These are phyloP conservation scores for Noctua pronuba DNA, from an alignment of 2,888 invertebrate genomes.

Conservation along the genomic window DNA sequence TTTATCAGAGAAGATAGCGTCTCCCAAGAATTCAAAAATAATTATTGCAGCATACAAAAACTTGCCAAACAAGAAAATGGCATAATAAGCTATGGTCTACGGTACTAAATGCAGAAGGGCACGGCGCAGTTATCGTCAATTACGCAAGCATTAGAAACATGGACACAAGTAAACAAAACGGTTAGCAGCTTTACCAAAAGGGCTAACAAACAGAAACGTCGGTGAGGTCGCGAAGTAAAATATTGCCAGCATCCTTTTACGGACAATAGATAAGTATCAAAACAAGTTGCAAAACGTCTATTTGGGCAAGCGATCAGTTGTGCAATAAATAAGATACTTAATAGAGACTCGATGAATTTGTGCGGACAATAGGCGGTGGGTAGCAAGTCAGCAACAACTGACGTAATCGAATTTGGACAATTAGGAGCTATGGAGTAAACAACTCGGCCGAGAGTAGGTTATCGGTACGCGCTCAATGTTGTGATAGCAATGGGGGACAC, in stretches of 20 bases:
- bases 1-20: constrained; percentile 62
- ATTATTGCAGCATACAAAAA: constrained; percentile 46
- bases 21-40: constrained; percentile 45
- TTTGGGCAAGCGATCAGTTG: constrained; percentile 68
- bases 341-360: constrained; percentile 69
- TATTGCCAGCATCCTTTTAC: constrained; percentile 66
- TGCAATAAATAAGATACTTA: constrained; percentile 73
- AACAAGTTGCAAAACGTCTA: constrained; percentile 73
- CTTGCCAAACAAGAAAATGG: constrained; percentile 72
- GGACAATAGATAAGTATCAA: constrained; percentile 66
- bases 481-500: constrained; percentile 71
- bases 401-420: constrained; percentile 82
- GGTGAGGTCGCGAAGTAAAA: constrained; percentile 57
- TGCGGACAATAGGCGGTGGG: constrained; percentile 74
- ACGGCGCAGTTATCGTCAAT: constrained; percentile 75
- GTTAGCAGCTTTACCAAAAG: constrained; percentile 75
- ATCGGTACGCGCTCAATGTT: constrained; percentile 74
- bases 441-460: constrained; percentile 81
- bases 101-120: constrained; percentile 77
- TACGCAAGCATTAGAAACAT: constrained; percentile 72
- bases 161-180: constrained; percentile 77
- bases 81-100: constrained; percentile 71
- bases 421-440: constrained; percentile 81
- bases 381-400: constrained; percentile 70
- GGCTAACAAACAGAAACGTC: constrained; percentile 71